phyloP scores from a whole-genome alignment of 2,888 invertebrate species.

The Sabellastarte sp. region DNA sequence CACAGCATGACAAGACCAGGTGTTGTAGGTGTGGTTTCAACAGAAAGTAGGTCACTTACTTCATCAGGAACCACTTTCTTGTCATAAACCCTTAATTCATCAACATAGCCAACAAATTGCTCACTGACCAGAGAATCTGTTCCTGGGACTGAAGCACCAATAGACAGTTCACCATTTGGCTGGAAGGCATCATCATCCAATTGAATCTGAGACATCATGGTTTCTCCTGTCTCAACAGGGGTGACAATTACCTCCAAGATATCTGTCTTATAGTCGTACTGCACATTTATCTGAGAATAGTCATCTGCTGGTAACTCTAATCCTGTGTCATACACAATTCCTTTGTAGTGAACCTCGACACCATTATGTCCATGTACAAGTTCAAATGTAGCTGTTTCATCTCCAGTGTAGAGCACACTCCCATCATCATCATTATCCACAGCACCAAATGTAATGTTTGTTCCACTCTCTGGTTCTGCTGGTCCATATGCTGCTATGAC shows the following conservation, averaged over 20 bases:
- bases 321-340: neutral
- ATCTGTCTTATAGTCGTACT: neutral
- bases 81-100: neutral
- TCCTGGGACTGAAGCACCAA: neutral
- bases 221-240: neutral
- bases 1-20: neutral
- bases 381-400: neutral
- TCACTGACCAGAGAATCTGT: too few species aligned
- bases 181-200: neutral
- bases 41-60: neutral
- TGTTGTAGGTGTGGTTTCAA: neutral
- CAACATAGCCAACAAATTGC: too few species aligned
- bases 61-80: neutral
- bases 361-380: neutral
- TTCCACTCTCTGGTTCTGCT: neutral
- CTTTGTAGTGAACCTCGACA: neutral
- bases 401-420: neutral
- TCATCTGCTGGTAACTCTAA: neutral
- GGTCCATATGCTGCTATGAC: neutral
- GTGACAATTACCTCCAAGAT: neutral
- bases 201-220: neutral
- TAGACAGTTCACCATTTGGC: neutral
- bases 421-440: neutral
- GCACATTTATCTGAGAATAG: neutral
- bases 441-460: neutral